Base-by-base conservation (phyloP, 2,113 vertebrate genomes). In the Pluvialis apricaria region DNA sequence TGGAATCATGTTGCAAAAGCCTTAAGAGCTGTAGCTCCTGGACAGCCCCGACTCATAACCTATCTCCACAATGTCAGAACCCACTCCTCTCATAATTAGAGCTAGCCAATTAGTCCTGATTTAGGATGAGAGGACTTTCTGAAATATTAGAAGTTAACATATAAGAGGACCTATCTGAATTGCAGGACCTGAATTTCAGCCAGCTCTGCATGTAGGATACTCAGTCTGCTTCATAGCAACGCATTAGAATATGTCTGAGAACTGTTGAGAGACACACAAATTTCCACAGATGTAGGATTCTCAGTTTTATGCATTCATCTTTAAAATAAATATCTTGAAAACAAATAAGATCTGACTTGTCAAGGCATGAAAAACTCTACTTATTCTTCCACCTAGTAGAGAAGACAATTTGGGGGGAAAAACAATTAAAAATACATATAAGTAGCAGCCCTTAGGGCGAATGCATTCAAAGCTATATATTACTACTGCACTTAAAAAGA, bases 401-500 rank as follows among this genome's bases (percentile, higher is more conserved):
- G 16, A 85, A 64, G 31, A 47, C 60, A 58, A 82, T 76, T 70
- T 52, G 13, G 1, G 14, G 16, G 13, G 60, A 47, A 93, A 91
- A 55, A 2, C 15, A 58, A 75, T n/a, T 76, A 70, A 69, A 88
- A 55, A 68, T 13, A 75, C 8, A 68, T 13, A 11, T 38, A 69
- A 68, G 38, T 14, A 86, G 69, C 32, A 95, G 24, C 64, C 66
- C 55, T 80, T 31, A 42, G 36, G 79, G 40, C 32, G 49, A 94
- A 88, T 44, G 60, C 52, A 78, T 40, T 42, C 60, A 84, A 80
- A 88, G 36, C 38, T 38, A 61, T 31, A 72, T 32, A 52, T 36
- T 75, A 52, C 85, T 91, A 80, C 38, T 66, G 34, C 60, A 76
- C 60, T 95, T 94, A 34, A 83, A 95, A 96, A 94, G 40, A 94